phyloP scores from a whole-genome alignment of 2,113 vertebrate species.

The Oxyruncus cristatus region DNA sequence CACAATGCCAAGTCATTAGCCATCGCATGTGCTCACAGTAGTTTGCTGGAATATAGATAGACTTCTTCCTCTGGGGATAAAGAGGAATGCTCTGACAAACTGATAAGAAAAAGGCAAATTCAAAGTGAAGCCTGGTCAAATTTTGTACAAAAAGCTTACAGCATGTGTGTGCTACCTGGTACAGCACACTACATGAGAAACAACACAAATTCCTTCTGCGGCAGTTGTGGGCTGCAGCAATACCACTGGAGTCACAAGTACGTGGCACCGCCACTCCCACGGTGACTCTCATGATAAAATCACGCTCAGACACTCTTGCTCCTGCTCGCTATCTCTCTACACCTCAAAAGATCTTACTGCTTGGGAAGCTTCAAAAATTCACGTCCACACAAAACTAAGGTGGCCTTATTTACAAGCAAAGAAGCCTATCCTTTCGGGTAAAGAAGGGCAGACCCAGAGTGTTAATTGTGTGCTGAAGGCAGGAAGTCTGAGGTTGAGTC shows the following conservation, averaged over 20 bases:
- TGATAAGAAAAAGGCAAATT: neutral
- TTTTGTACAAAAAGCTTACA: neutral
- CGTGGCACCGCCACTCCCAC: neutral
- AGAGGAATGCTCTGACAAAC: neutral
- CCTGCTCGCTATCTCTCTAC: neutral
- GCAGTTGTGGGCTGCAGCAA: neutral
- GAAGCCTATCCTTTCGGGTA: neutral
- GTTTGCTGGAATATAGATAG: neutral
- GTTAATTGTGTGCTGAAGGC: neutral
- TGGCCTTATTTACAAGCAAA: neutral
- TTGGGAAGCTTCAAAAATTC: neutral
- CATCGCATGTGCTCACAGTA: accelerated
- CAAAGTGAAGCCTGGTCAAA: neutral
- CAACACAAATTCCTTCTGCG: neutral
- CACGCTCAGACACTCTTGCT: accelerated
- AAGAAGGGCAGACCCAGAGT: neutral
- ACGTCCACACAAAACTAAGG: neutral
- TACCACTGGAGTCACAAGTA: neutral
- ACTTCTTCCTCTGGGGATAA: neutral
- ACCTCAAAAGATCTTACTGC: neutral
- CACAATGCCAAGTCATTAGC: neutral
- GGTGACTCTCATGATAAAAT: neutral
- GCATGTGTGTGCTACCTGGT: neutral
- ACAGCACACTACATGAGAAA: neutral
- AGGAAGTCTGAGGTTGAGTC: neutral